Evolutionary conservation across 1,140 invertebrate species (phyloP), one percentile per base, ranked within the genome.

Genomic region (Diachasma alloeum): DNA sequence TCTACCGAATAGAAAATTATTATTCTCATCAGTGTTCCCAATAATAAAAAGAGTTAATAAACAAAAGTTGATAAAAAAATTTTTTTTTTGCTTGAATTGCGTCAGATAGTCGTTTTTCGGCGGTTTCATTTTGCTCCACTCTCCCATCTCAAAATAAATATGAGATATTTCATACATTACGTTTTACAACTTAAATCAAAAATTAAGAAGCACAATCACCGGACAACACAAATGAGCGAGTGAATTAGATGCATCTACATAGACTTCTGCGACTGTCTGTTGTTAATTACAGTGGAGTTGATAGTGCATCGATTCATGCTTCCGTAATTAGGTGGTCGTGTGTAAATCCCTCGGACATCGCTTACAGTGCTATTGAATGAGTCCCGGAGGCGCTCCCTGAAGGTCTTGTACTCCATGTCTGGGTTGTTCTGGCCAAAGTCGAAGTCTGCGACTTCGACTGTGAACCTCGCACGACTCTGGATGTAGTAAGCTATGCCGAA

Each of bases 401-500:
- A 96, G 24, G 95, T 95, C 90, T 96, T 96, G 82, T 96, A 96
- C 78, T 96, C 95, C 86, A 95, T 91, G 76, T 96, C 94, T 10
- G 92, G 91, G 85, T 92, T 92, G 26, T 87, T 90, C 79, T 95
- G 93, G 0, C 95, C 94, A 85, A 97, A 97, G 87, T 97, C 95
- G 83, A 97, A 97, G 84, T 97, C 94, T 0, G 95, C 96, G 2
- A 96, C 95, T 90, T 97, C 96, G 17, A 97, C 91, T 1, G 91
- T 93, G 81, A 94, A 95, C 80, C 95, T 93, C 56, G 93, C 92
- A 76, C 93, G 91, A 82, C 93, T 95, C 83, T 96, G 95, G 37
- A 95, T 89, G 79, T 96, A 96, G 85, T 96, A 96, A 0, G 95
- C 95, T 5, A 96, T 92, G 13, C 95, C 95, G 87, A 96, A 96